phyloP scores from a whole-genome alignment of 2,888 invertebrate species.

The Lamproptera curius region DNA sequence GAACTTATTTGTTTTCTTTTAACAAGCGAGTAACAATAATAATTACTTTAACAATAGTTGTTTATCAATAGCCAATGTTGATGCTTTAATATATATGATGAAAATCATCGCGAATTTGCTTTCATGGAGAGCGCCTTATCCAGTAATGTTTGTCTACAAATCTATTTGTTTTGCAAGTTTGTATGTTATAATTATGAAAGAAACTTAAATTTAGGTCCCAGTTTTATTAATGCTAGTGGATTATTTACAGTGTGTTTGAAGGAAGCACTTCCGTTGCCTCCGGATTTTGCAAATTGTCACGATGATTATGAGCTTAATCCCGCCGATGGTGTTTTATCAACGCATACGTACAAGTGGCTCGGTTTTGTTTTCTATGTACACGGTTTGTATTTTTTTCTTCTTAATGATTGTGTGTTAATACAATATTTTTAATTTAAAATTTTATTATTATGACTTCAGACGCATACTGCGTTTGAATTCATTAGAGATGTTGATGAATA shows the following conservation, averaged over 20 bases:
- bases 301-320: constrained; percentile 54
- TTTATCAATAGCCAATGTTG: background rate
- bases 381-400: constrained; percentile 36
- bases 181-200: background rate
- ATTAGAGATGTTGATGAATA: too few species aligned
- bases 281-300: constrained; percentile 54
- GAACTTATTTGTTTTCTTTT: background rate
- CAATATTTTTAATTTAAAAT: too few species aligned
- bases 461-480: too few species aligned
- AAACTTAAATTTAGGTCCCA: background rate
- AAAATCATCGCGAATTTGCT: too few species aligned
- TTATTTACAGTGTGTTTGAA: constrained; percentile 1
- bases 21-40: background rate
- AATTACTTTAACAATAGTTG: background rate
- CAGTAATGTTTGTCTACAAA: background rate
- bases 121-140: background rate
- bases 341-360: constrained; percentile 57
- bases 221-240: background rate
- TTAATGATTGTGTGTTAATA: too few species aligned
- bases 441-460: too few species aligned
- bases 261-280: constrained; percentile 18
- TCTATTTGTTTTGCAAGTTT: background rate
- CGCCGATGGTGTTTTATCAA: constrained; percentile 51
- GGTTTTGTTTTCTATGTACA: constrained; percentile 59
- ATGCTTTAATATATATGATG: background rate